These are phyloP conservation scores for Empidonax alnorum DNA, from an alignment of 2,113 vertebrate genomes.

Conservation along the genomic window DNA sequence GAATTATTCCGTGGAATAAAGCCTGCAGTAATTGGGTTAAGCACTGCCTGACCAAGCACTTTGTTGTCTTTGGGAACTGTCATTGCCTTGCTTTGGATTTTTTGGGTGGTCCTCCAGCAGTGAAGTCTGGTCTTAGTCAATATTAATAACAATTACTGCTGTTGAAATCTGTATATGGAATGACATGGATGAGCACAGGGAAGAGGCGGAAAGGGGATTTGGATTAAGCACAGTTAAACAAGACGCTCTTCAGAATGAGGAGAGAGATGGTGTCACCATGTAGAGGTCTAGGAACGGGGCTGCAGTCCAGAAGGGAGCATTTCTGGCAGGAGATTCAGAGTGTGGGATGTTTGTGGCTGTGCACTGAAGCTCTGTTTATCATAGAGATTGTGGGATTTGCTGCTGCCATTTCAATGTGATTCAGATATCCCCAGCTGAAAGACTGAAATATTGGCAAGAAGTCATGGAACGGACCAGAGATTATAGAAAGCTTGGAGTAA, in stretches of 20 bases:
- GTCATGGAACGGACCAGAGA: not conserved
- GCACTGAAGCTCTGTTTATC: not conserved
- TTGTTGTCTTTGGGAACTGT: not conserved
- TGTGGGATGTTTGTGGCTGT: not conserved
- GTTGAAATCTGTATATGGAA: not conserved
- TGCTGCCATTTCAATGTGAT: not conserved
- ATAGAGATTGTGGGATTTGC: not conserved
- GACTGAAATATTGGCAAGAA: not conserved
- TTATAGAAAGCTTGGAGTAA: not conserved
- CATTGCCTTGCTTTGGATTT: not conserved
- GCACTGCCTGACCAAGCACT: slow-evolving; percentile 4
- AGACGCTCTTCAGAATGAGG: not conserved
- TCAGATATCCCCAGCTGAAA: not conserved
- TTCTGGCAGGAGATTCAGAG: not conserved
- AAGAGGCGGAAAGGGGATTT: not conserved
- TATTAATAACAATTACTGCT: not conserved
- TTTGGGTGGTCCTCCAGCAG: not conserved
- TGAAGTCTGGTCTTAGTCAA: not conserved
- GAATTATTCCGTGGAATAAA: slow-evolving; percentile 21
- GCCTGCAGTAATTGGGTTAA: slow-evolving; percentile 10
- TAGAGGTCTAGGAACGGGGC: not conserved
- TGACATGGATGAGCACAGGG: not conserved
- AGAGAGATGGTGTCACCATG: not conserved
- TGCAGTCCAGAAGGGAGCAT: not conserved
- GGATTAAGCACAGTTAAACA: not conserved